phyloP scores from a whole-genome alignment of 2,888 invertebrate genomes.

The Orthosia gracilis region DNA sequence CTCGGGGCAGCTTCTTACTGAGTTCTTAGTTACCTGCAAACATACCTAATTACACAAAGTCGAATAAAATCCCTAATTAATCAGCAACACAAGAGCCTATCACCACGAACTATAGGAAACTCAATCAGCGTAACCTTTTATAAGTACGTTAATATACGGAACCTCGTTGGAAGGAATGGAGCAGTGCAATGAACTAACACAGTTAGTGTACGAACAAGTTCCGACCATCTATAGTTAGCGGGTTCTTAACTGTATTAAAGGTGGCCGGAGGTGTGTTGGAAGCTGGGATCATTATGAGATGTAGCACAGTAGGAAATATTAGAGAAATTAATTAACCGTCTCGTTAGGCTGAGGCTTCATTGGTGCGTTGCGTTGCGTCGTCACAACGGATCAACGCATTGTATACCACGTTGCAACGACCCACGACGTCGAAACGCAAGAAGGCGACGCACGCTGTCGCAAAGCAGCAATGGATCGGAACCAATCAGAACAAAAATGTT shows the following conservation, averaged over 20 bases:
- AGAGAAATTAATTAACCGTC: not conserved
- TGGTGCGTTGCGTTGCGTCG: no score
- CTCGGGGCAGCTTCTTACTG: not conserved
- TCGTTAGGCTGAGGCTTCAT: no score
- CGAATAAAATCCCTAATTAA: slow-evolving; percentile 8
- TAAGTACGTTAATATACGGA: slow-evolving; percentile 39
- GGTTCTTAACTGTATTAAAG: slow-evolving; percentile 26
- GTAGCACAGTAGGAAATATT: not conserved
- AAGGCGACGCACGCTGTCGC: no score
- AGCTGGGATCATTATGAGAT: not conserved
- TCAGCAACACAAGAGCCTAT: slow-evolving; percentile 6
- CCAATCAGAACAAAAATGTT: no score
- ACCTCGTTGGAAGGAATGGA: slow-evolving; percentile 27
- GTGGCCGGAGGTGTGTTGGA: slow-evolving; percentile 23
- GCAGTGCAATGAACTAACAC: slow-evolving; percentile 25
- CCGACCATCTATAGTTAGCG: slow-evolving; percentile 47
- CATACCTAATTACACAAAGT: not conserved
- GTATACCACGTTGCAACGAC: no score
- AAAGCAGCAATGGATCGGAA: no score
- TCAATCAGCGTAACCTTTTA: slow-evolving; percentile 52
- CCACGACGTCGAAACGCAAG: no score
- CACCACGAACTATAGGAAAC: slow-evolving; percentile 32
- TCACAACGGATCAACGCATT: no score
- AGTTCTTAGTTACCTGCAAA: not conserved
- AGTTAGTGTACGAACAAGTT: slow-evolving; percentile 46